Conservation (phyloP, 2,797 vertebrate species). For the Clamator glandarius region DNA sequence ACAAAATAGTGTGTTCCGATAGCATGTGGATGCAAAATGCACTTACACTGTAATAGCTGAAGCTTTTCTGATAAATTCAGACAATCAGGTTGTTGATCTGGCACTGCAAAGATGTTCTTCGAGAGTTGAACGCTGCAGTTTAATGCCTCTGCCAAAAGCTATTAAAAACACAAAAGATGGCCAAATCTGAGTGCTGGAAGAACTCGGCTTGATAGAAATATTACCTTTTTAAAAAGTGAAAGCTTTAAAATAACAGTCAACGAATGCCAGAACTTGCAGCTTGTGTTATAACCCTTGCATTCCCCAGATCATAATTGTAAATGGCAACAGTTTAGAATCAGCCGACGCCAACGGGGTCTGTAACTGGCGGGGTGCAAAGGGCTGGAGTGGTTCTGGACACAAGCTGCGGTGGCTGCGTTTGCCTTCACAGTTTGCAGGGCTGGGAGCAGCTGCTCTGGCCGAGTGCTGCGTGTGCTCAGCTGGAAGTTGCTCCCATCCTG, state of each 20-base stretch:
- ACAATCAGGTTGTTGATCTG: not conserved
- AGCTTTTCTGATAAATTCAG: not conserved
- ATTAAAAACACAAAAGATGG: not conserved
- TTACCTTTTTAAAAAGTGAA: not conserved
- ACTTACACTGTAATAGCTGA: not conserved
- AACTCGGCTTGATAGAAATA: not conserved
- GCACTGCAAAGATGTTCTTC: not conserved
- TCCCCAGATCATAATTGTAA: not conserved
- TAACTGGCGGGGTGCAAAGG: not conserved
- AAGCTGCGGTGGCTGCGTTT: not conserved
- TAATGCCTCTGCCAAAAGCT: not conserved
- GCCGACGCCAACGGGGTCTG: fast-evolving
- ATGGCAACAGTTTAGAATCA: not conserved
- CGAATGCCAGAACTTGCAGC: not conserved
- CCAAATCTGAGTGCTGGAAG: not conserved
- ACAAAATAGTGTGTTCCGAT: not conserved
- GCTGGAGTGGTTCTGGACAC: no score
- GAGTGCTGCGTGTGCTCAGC: not conserved
- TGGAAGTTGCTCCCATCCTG: not conserved
- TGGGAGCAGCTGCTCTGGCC: not conserved
- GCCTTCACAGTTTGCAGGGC: not conserved
- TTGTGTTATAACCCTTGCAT: not conserved
- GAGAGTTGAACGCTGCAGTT: not conserved
- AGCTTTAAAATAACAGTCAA: not conserved
- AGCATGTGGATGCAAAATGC: not conserved